Percentiles rank a stretch among this genome's conserved stretches.
phyloP scores from a whole-genome alignment of 2,888 invertebrate species.

The Scotopteryx bipunctaria region DNA sequence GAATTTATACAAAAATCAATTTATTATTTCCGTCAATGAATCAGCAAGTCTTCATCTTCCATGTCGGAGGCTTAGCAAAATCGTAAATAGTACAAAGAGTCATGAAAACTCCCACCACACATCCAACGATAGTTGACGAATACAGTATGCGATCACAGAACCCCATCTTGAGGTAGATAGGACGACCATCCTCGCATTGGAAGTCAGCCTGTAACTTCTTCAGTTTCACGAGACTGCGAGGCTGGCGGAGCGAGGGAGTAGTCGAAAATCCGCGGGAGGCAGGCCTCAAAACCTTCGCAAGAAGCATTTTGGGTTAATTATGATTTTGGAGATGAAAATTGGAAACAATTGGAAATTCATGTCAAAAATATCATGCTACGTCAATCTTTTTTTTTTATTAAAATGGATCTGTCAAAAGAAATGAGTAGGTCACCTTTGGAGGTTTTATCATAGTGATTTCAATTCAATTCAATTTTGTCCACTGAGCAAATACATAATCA shows the following conservation, averaged over 20 bases:
- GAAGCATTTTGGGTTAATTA: slow-evolving; percentile 7
- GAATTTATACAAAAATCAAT: not conserved
- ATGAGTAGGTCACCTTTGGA: too few relatives aligned
- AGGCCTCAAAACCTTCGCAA: not conserved
- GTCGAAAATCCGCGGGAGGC: slow-evolving; percentile 9
- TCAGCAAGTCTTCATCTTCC: slow-evolving; percentile 40
- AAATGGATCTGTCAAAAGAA: too few relatives aligned
- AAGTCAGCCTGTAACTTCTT: slow-evolving; percentile 50
- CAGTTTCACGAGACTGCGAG: slow-evolving; percentile 27
- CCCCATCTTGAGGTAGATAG: slow-evolving; percentile 47
- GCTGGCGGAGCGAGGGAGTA: slow-evolving; percentile 1
- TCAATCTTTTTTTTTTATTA: not conserved
- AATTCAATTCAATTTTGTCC: too few relatives aligned
- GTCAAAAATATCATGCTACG: not conserved
- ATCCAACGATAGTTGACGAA: slow-evolving; percentile 36
- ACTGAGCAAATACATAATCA: too few relatives aligned
- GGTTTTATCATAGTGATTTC: too few relatives aligned
- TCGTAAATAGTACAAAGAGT: slow-evolving; percentile 41
- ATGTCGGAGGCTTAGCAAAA: slow-evolving; percentile 49
- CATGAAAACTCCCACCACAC: slow-evolving; percentile 34
- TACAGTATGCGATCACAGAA: slow-evolving; percentile 47
- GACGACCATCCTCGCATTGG: slow-evolving; percentile 51
- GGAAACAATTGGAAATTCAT: not conserved
- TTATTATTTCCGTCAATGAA: not conserved
- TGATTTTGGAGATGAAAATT: not conserved